Conservation (phyloP, 2,113 vertebrate genomes). For the Podilymbus podiceps region DNA sequence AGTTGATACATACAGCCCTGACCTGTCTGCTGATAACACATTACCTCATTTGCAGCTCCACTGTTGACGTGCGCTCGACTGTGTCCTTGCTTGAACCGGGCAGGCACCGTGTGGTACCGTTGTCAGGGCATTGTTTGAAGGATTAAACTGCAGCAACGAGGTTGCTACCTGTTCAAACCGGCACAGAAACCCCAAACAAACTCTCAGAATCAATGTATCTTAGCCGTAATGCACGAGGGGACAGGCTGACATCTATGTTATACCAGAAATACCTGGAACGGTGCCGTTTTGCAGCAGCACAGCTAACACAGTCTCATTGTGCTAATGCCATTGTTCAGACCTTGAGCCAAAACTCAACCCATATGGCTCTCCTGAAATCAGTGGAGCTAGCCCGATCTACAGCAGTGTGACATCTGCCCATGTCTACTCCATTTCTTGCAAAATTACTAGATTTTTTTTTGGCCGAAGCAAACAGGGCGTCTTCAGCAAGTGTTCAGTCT, state of each 20-base stretch:
- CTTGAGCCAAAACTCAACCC: not conserved
- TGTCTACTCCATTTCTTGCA: not conserved
- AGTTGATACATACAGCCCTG: slow-evolving; percentile 58
- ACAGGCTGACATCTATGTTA: not conserved
- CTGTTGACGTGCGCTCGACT: slow-evolving; percentile 6
- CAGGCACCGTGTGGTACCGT: not conserved
- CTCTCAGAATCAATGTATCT: not conserved
- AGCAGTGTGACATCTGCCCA: not conserved
- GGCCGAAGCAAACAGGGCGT: not conserved
- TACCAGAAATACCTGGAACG: not conserved
- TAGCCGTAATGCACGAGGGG: fast-evolving
- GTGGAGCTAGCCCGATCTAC: not conserved
- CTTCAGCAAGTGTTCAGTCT: not conserved
- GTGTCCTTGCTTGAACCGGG: slow-evolving; percentile 74
- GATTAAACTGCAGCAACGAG: not conserved
- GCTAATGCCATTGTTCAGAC: not conserved
- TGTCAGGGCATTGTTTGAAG: not conserved
- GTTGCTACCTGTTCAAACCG: not conserved
- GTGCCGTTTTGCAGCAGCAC: not conserved
- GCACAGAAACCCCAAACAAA: not conserved
- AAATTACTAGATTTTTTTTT: not conserved
- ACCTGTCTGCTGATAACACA: slow-evolving; percentile 77
- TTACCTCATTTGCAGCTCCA: slow-evolving; percentile 68
- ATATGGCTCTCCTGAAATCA: not conserved
- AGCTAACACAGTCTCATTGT: not conserved